Conservation (phyloP, 2,888 invertebrate species). For the Clitarchus hookeri region DNA sequence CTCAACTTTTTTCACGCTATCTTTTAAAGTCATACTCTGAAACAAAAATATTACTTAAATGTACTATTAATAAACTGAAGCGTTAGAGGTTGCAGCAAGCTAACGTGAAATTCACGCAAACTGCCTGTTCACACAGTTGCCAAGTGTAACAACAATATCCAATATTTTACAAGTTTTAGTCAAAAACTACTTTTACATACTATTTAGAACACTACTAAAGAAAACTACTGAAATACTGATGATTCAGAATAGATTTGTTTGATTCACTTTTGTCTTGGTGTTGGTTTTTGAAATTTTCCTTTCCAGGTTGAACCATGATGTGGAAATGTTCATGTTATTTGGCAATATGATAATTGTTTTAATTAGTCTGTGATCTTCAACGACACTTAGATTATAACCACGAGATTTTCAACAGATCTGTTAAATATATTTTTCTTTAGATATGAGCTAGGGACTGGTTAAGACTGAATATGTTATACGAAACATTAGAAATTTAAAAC, state of each 20-base stretch:
- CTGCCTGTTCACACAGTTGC: neutral
- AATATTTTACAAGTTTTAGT: neutral
- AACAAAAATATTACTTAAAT: neutral
- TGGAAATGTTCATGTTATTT: too few species aligned
- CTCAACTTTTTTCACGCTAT: neutral
- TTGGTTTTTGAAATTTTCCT: too few species aligned
- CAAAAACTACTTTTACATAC: neutral
- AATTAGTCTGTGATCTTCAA: too few species aligned
- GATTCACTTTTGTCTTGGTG: neutral
- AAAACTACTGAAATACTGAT: slow-evolving; percentile 8
- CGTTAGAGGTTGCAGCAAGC: neutral
- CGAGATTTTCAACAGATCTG: too few species aligned
- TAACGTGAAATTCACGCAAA: neutral
- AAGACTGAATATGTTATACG: too few species aligned
- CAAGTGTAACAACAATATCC: neutral
- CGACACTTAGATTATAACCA: too few species aligned
- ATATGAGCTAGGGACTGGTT: too few species aligned
- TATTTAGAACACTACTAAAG: neutral
- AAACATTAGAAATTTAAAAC: too few species aligned
- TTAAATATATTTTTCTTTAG: too few species aligned
- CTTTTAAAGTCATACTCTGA: neutral
- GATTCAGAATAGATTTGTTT: neutral
- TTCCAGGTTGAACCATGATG: too few species aligned
- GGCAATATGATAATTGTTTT: too few species aligned
- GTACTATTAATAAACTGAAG: neutral